Evolutionary conservation across 2,888 invertebrate species (phyloP).

Genomic region (Lasioglossum morio): DNA sequence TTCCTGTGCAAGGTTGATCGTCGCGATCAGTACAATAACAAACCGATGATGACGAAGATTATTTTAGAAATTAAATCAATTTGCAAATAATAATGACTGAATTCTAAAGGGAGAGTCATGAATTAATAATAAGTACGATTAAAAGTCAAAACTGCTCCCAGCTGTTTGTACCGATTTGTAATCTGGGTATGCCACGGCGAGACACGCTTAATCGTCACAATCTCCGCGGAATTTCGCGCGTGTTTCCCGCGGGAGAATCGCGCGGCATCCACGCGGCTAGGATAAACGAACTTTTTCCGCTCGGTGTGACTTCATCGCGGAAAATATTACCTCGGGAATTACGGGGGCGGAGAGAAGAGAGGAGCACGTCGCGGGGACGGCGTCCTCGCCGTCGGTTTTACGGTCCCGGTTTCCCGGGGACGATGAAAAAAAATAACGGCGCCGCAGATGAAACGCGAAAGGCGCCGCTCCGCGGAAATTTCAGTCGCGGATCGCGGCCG

Average conservation of each 20-base stretch:
- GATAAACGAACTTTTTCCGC: slow-evolving; percentile 51
- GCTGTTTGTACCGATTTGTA: not conserved
- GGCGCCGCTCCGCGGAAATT: slow-evolving; percentile 17
- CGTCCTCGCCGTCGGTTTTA: slow-evolving; percentile 29
- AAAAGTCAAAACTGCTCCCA: not conserved
- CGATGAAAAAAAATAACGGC: slow-evolving; percentile 52
- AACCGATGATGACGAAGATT: not conserved
- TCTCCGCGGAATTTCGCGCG: slow-evolving; percentile 4
- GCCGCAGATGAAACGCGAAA: slow-evolving; percentile 51
- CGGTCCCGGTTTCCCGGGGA: slow-evolving; percentile 29
- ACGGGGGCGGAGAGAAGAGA: slow-evolving; percentile 18
- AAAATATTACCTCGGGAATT: slow-evolving; percentile 60
- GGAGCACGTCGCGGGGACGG: not conserved
- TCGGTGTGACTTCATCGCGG: slow-evolving; percentile 46
- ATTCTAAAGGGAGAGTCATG: too few species aligned
- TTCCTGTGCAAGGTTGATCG: too few species aligned
- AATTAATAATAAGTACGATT: not conserved
- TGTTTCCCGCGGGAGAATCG: slow-evolving; percentile 12
- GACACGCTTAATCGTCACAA: slow-evolving; percentile 20
- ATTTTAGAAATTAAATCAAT: not conserved
- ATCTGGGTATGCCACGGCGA: not conserved
- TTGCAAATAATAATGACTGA: not conserved
- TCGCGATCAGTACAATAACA: too few species aligned
- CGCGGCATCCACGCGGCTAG: slow-evolving; percentile 34
- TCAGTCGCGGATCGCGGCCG: slow-evolving; percentile 31